These are phyloP conservation scores for Hippopotamyrus pictus DNA, from an alignment of 2,797 vertebrate genomes.

Conservation along the genomic window DNA sequence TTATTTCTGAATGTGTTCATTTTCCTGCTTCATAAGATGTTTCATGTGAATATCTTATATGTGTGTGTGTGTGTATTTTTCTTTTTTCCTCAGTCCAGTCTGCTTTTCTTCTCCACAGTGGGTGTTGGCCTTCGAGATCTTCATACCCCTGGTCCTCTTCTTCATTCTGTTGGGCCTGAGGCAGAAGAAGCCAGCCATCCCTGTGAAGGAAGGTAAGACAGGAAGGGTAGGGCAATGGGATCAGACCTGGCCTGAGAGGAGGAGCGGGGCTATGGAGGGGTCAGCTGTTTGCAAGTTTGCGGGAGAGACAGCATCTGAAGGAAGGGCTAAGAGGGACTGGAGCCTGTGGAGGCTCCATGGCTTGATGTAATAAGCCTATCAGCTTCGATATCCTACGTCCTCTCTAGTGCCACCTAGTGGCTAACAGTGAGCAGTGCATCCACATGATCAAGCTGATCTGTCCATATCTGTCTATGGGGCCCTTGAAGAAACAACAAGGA, in stretches of 20 bases:
- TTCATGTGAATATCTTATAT: neutral
- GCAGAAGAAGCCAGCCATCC: conserved; percentile 91
- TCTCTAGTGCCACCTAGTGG: neutral
- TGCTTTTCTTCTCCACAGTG: conserved; percentile 61
- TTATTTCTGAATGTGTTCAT: neutral
- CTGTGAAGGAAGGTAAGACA: conserved; percentile 88
- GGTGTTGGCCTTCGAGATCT: conserved; percentile 94
- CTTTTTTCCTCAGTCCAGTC: neutral
- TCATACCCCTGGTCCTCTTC: conserved; percentile 91
- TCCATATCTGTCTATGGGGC: neutral
- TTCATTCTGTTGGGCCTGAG: conserved; percentile 89
- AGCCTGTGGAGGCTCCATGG: neutral
- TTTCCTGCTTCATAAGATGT: neutral
- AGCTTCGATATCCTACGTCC: neutral
- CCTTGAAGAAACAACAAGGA: neutral
- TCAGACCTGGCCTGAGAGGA: neutral
- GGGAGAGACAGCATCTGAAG: neutral
- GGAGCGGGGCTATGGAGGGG: neutral
- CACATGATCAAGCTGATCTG: neutral
- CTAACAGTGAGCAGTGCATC: neutral
- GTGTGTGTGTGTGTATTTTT: neutral
- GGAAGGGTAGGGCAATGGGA: neutral
- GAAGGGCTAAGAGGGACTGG: neutral
- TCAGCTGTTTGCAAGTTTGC: neutral
- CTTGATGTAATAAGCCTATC: neutral